Base-by-base conservation (phyloP, 1,140 invertebrate genomes). In the Nixonia krombeini region DNA sequence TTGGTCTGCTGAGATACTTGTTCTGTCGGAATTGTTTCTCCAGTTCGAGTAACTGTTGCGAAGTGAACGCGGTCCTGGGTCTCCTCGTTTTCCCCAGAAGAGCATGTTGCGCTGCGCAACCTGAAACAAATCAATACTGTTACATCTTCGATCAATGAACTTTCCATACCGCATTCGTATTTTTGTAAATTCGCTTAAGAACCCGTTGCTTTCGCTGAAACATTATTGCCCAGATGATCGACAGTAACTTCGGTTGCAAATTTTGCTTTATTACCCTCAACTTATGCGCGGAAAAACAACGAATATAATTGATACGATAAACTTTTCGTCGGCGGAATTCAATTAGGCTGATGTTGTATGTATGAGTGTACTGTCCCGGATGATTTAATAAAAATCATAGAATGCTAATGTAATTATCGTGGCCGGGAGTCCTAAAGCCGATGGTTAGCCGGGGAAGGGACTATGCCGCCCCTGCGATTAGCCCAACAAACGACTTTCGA, bases 11-110 rank as follows among this genome's bases (percentile, higher is more conserved):
- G 12, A 99, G 89, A 86, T 99, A 99, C 86, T 99, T 99, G 87
- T 99, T 99, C 87, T 98, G 95, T 42, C 95, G 90, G 86, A 99
- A 99, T 86, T 99, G 97, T 84, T 98, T 95, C 85, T 99, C 98
- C 72, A 99, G 86, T 86, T 99, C 97, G 52, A 99, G 87, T 13
- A 99, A 90, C 80, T 99, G 98, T 82, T 99, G 97, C 8, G 94
- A 97, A 0, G 97, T 99, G 87, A 99, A 99, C 1, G 98, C 97
- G 0, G 98, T 99, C 37, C 97, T 87, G 0, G 98, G 98, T 64
- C 98, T 87, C 42, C 98, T 88, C 4, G 97, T 98, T 87, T 99
- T 99, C 1, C 97, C 96, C 33, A 97, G 87, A 0, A 97, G 88
- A 0, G 93, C 91, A 74, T 96, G 93, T 71, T 87, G 93, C 3